Percentiles rank a stretch among this genome's conserved stretches.
Evolutionary conservation across 2,888 invertebrate genomes (phyloP).

Genomic region (Pecten maximus): DNA sequence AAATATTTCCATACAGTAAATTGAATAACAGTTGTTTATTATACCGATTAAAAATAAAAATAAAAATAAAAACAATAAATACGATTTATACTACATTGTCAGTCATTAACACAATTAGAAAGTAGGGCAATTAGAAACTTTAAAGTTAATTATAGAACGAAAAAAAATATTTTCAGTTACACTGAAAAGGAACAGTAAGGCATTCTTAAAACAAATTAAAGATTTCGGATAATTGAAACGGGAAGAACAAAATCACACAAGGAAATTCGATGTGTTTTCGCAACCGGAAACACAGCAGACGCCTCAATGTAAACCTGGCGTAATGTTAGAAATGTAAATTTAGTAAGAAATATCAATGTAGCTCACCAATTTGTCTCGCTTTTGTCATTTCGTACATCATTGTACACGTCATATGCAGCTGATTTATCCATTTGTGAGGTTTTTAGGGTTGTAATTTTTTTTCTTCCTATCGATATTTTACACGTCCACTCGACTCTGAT

Average conservation of each 20-base stretch:
- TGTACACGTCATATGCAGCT: not conserved
- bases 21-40: too few species aligned
- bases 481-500: not conserved
- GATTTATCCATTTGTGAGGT: not conserved
- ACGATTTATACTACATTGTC: too few species aligned
- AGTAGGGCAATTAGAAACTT: too few species aligned
- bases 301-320: not conserved
- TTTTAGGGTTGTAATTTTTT: not conserved
- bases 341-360: not conserved
- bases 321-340: not conserved
- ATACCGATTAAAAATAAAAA: too few species aligned
- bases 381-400: not conserved
- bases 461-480: not conserved
- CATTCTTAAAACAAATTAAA: not conserved
- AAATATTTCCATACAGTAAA: too few species aligned
- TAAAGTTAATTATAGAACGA: too few species aligned
- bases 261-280: not conserved
- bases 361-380: not conserved
- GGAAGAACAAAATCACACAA: not conserved
- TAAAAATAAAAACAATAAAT: too few species aligned
- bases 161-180: not conserved
- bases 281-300: slow-evolving; percentile 16
- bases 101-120: too few species aligned
- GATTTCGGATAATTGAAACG: not conserved
- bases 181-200: not conserved